Evolutionary conservation across 2,113 vertebrate genomes (phyloP).

Genomic region (Colius striatus): DNA sequence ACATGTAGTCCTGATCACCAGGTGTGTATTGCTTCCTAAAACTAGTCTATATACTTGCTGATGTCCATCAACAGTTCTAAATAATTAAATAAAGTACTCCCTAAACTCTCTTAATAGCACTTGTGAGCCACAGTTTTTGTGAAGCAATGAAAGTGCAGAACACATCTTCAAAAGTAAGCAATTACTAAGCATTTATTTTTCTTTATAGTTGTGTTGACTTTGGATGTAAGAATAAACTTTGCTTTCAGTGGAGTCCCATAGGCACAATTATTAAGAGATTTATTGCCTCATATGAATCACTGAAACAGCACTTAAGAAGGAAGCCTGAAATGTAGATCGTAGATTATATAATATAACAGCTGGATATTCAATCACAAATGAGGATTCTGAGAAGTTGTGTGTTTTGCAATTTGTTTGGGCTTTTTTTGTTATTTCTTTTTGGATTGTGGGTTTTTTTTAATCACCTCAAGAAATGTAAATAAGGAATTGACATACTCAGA

Average conservation of each 20-base stretch:
- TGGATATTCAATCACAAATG: neutral
- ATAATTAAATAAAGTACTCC: neutral
- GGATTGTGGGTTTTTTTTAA: neutral
- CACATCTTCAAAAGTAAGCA: neutral
- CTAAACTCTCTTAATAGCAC: neutral
- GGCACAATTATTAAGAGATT: slow-evolving; percentile 10
- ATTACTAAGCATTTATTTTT: neutral
- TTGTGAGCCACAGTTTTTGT: neutral
- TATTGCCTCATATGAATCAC: neutral
- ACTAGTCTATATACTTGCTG: neutral
- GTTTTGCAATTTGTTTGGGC: neutral
- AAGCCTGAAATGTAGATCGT: slow-evolving; percentile 6
- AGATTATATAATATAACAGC: neutral
- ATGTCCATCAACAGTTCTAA: neutral
- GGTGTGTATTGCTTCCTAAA: neutral
- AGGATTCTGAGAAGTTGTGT: neutral
- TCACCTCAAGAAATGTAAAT: neutral
- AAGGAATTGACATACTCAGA: neutral
- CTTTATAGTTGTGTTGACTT: neutral
- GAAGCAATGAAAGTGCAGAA: neutral
- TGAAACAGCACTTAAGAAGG: slow-evolving; percentile 13
- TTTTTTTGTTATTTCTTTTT: neutral
- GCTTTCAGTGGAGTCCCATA: slow-evolving; percentile 1
- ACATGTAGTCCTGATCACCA: neutral
- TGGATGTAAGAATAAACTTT: neutral